Base-by-base conservation (phyloP, 2,888 invertebrate species). In the Rhagonycha fulva region DNA sequence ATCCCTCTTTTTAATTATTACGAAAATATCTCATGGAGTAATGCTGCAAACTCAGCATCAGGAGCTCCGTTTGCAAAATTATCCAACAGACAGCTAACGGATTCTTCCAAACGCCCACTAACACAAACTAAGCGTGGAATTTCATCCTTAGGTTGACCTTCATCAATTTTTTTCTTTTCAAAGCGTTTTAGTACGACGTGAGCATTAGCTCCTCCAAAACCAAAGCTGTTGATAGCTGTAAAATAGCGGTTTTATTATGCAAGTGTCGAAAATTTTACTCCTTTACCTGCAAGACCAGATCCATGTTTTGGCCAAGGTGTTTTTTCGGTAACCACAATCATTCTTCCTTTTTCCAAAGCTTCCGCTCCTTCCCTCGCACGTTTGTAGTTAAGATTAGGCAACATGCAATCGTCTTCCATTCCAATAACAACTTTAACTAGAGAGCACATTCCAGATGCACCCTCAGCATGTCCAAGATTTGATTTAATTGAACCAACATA, bases 391-490 rank as follows among this genome's bases (percentile, higher is more conserved):
- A 98, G 90, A 85, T 98, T 98, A 3, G 96, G 96, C 0, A 98
- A 94, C 68, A 98, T 92, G 23, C 90, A 88, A 0, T 94, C 94
- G 4, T 91, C 92, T 84, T 96, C 94, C 90, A 97, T 95, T 0
- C 95, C 94, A 70, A 84, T 23, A 0, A 80, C 84, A 75, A 92
- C 94, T 14, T 77, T 77, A 24, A 77, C 62, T 14, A 74, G 9
- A 9, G 77, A 77, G 62, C 77, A 74, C 60, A 97, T 89, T 9
- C 96, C 95, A 5, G 95, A 95, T 1, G 93, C 92, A 0, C 97
- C 94, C 85, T 98, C 98, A 0, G 95, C 92, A 87, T 98, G 98
- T 0, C 98, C 98, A 86, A 98, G 91, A 87, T 98, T 98, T 0
- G 97, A 97, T 86, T 98, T 98, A 32, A 97, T 93, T 0, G 98